phyloP scores from a whole-genome alignment of 2,797 vertebrate species.

The Muraenolepis orangiensis region DNA sequence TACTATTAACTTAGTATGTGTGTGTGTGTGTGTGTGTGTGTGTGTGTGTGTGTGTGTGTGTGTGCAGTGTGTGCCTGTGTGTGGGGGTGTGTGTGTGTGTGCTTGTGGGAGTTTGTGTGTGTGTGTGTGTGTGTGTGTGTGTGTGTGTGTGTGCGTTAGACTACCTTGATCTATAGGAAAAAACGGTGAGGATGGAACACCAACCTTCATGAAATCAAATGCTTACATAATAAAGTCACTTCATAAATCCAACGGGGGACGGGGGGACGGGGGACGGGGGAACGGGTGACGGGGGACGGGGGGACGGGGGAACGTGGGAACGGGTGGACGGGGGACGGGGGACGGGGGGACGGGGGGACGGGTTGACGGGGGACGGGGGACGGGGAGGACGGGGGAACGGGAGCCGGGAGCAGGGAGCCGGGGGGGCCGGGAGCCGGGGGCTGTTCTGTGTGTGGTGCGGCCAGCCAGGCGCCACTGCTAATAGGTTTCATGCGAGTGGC shows the following conservation, averaged over 20 bases:
- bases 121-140: no score
- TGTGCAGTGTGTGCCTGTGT: background rate
- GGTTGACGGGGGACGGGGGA: no score
- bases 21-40: conserved; percentile 11
- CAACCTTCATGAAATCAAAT: background rate
- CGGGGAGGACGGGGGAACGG: no score
- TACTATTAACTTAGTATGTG: background rate
- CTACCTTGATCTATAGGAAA: background rate
- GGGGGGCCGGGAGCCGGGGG: no score
- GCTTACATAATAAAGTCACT: background rate
- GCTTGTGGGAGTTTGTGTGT: background rate
- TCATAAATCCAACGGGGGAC: background rate
- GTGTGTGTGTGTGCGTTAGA: background rate
- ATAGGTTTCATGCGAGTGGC: conserved; percentile 67
- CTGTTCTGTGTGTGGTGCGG: conserved; percentile 23
- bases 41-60: conserved; percentile 2
- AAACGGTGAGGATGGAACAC: background rate
- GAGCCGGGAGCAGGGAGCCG: no score
- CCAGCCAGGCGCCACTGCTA: conserved; percentile 47
- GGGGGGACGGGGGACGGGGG: no score
- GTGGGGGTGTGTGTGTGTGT: background rate
- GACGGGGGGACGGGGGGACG: no score
- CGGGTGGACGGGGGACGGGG: no score
- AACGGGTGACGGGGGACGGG: no score
- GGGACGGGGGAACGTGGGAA: no score